Evolutionary conservation across 2,888 invertebrate genomes (phyloP), one percentile per base, ranked within the genome.

Genomic region (Megaustenia siamemsis): DNA sequence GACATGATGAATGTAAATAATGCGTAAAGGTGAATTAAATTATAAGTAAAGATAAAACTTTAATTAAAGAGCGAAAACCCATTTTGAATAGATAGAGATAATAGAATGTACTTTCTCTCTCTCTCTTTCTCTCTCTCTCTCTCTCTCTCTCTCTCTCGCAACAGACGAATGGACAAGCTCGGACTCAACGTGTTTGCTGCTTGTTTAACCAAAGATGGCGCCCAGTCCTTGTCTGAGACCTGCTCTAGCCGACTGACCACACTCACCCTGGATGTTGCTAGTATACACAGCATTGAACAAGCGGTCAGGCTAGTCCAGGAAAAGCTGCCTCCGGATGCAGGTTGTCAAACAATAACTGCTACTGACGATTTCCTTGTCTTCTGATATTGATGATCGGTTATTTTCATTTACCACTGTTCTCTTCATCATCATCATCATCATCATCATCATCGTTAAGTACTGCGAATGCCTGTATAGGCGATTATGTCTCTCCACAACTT

Each of bases 101-200:
- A n/a, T n/a, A n/a, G n/a, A n/a, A n/a, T n/a, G n/a, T n/a, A n/a
- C n/a, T n/a, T n/a, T n/a, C n/a, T n/a, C n/a, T n/a, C n/a, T n/a
- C n/a, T n/a, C n/a, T n/a, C n/a, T n/a, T n/a, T n/a, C n/a, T 56
- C 21, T 68, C 28, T 68, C 28, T 28, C n/a, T n/a, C n/a, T n/a
- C n/a, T n/a, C n/a, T n/a, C n/a, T n/a, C 18, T 56, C 56, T 18
- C 35, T 53, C 49, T 35, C 49, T 24, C n/a, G 4, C 12, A 53
- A 12, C 66, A 83, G 82, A 49, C 82, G 75, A n/a, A 45, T 83
- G 1, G 82, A 83, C 49, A 35, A 32, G 12, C 43, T 83, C 21
- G 76, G 76, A 18, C 66, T 83, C 38, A 60, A 38, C 35, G 82
- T 83, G 21, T 83, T 83, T 45, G 82, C 82, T 63, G 82, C 66